These are phyloP conservation scores for Ctenosaura bakeri DNA, from an alignment of 2,797 vertebrate genomes.

Conservation along the genomic window DNA sequence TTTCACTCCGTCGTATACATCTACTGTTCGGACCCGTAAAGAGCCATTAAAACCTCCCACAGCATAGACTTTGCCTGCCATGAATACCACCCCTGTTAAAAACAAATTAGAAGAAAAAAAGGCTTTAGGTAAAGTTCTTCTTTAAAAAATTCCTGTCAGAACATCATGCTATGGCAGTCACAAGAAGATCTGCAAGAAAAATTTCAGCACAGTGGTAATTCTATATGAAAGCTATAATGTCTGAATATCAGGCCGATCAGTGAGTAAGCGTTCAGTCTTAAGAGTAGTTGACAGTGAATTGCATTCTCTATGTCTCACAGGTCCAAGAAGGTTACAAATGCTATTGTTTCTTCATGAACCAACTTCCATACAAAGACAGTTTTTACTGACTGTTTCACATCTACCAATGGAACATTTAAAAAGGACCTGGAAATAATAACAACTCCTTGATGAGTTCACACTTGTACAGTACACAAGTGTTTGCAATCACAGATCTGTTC, in stretches of 20 bases:
- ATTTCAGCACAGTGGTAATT: neutral
- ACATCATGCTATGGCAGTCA: neutral
- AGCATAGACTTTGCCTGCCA: slow-evolving; percentile 91
- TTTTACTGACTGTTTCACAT: neutral
- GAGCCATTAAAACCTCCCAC: slow-evolving; percentile 97
- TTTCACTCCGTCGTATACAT: slow-evolving; percentile 89
- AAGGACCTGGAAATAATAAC: neutral
- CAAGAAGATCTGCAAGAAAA: neutral
- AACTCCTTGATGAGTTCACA: neutral
- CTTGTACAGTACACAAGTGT: neutral
- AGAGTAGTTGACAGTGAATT: neutral
- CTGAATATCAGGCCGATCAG: neutral
- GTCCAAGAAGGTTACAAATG: no score
- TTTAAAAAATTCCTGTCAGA: neutral
- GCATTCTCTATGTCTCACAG: neutral
- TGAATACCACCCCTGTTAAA: slow-evolving; percentile 90
- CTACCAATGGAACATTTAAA: neutral
- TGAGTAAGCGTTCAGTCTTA: neutral
- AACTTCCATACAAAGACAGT: neutral
- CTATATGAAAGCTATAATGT: neutral
- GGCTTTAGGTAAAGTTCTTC: neutral
- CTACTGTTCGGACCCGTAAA: slow-evolving; percentile 91
- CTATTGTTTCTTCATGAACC: no score
- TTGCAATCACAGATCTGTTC: neutral
- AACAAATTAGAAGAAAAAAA: slow-evolving; percentile 30